Base-by-base conservation (phyloP, 1,140 invertebrate species). In the Dreissena polymorpha region DNA sequence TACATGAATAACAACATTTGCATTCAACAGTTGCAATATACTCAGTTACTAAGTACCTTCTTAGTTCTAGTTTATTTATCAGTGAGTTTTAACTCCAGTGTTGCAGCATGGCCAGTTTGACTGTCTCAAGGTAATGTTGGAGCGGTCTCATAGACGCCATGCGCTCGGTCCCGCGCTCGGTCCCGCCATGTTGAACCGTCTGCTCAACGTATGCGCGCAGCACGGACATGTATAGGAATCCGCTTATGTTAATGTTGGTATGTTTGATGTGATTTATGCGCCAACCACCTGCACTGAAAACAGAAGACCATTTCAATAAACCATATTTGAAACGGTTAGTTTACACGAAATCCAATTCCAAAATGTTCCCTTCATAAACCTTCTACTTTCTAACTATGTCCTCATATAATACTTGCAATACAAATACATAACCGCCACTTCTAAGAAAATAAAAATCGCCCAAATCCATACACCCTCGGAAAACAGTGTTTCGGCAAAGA, bases 41-140 rank as follows among this genome's bases (percentile, higher is more conserved):
- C 23, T 63, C 2, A n/a, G 10, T n/a, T 23, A 63, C 2, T 63
- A 5, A 63, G 10, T 63, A 63, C 57, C 10, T 63, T 63, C 23
- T n/a, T 63, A n/a, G 23, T 63, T 23, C 14, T 3, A 2, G 0
- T 0, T 68, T 10, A 10, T 49, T 29, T 29, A 21, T 39, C 60
- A 14, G n/a, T n/a, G n/a, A n/a, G n/a, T n/a, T n/a, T n/a, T n/a
- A n/a, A n/a, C n/a, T n/a, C n/a, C n/a, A 5, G 2, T 39, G 8
- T 39, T 39, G 39, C 39, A 39, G 79, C 21, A 64, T 29, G 79
- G 79, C 29, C 60, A 74, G 57, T 73, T 65, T 21, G 70, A 82
- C 0, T 82, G 79, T 39, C 57, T 82, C 16, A 73, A 57, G 29
- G 79, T 82, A 12, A 82, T 82, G 2, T 51, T 82, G 5, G 60